Evolutionary conservation across 2,113 vertebrate genomes (phyloP).

Genomic region (Tachysurus vachellii): DNA sequence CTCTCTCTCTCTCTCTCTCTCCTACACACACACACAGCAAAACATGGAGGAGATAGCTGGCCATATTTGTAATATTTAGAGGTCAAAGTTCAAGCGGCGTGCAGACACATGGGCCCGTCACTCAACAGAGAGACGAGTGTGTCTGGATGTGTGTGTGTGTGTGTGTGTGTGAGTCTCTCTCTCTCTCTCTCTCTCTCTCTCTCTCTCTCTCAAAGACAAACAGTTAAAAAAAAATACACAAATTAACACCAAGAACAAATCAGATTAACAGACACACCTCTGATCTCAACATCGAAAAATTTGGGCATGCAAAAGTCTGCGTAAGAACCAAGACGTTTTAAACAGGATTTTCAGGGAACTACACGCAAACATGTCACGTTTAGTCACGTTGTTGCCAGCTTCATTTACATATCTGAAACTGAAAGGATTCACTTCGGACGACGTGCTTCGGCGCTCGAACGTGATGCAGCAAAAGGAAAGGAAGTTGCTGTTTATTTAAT

Average conservation of each 20-base stretch:
- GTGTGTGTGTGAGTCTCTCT: slow-evolving; percentile 34
- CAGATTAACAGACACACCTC: background rate
- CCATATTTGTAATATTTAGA: slow-evolving; percentile 42
- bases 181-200: background rate
- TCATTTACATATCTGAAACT: too few species aligned
- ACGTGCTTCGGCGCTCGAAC: too few species aligned
- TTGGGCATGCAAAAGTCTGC: background rate
- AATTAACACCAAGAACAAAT: background rate
- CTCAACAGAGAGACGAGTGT: slow-evolving; percentile 50
- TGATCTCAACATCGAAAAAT: background rate
- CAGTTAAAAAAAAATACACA: background rate
- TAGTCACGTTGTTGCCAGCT: too few species aligned
- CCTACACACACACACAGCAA: slow-evolving; percentile 33
- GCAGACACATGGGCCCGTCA: slow-evolving; percentile 61
- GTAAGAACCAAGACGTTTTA: background rate
- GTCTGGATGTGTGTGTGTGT: slow-evolving; percentile 31
- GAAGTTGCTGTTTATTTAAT: too few species aligned
- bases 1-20: background rate
- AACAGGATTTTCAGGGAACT: too few species aligned
- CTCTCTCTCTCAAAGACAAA: background rate
- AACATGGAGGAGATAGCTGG: background rate
- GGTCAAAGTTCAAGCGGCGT: slow-evolving; percentile 57
- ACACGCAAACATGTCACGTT: too few species aligned
- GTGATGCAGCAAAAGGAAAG: too few species aligned
- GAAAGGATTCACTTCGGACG: too few species aligned